A percentile compares a stretch with the other conserved stretches of the same genome.
These are phyloP conservation scores for Struthio camelus DNA, from an alignment of 2,113 vertebrate genomes.

Conservation along the genomic window DNA sequence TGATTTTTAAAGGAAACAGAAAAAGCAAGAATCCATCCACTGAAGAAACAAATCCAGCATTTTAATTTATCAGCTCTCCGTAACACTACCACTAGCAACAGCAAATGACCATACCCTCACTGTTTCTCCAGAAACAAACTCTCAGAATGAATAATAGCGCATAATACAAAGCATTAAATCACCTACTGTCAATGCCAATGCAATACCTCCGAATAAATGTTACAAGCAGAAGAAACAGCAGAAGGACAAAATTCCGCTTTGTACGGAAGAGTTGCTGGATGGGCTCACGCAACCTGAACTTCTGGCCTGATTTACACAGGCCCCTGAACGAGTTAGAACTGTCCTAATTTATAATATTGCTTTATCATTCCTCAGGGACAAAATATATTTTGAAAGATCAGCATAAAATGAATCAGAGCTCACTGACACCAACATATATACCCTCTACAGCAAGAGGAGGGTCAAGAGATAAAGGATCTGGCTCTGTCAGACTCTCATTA, in stretches of 20 bases:
- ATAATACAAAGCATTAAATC: neutral
- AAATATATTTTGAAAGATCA: neutral
- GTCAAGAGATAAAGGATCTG: neutral
- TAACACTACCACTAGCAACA: neutral
- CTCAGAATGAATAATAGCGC: neutral
- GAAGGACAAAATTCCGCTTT: neutral
- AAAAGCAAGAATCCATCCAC: neutral
- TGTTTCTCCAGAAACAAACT: neutral
- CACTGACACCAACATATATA: neutral
- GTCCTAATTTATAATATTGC: neutral
- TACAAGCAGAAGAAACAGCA: neutral
- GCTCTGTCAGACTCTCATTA: neutral
- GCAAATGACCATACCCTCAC: neutral
- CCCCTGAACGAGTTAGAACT: neutral
- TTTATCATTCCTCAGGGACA: neutral
- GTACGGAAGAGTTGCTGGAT: neutral
- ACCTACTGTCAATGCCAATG: neutral
- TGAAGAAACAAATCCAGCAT: neutral
- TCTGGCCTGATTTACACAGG: neutral
- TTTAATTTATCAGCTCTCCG: neutral
- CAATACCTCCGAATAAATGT: neutral
- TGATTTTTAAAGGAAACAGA: neutral
- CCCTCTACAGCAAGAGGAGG: neutral
- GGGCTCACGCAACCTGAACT: neutral
- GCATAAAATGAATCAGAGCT: neutral